Base-by-base conservation (phyloP, 1,140 invertebrate species). In the Diabrotica virgifera region DNA sequence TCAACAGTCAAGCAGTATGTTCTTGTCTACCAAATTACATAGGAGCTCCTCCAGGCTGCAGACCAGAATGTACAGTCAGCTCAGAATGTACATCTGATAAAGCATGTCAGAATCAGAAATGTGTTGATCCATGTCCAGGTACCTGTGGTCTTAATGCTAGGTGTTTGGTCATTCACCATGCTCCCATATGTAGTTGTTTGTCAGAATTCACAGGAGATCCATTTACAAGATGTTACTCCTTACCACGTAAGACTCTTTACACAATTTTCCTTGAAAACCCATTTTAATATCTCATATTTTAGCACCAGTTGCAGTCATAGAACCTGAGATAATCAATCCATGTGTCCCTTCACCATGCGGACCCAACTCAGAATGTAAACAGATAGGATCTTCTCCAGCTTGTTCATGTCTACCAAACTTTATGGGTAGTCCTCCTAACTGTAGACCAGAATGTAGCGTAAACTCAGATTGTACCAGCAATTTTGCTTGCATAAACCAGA, bases 101-200 rank as follows among this genome's bases (percentile, higher is more conserved):
- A 77, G 83, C 85, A 10, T 91, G 89, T 71, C 80, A 83, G 54
- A 87, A 87, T 67, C 82, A 85, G 59, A 87, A 85, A 76, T 91
- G 89, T 76, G 74, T 78, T 36, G 84, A 89, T 71, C 89, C 89
- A 40, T 91, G 89, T 73, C 82, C 83, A 8, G 85, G 83, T 67
- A 80, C 82, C 37, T 89, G 87, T 72, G 87, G 86, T 4, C 65
- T 82, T 13, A 82, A 84, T 65, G 77, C 86, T 12, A 73, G 81
- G 12, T 91, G 89, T 70, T 79, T 82, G 73, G 83, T 84, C 40
- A 81, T 81, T 54, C 83, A 84, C 55, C 84, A 86, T 59, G 85
- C 82, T 71, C 84, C 86, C 14, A 81, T 85, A 36, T 87, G 86
- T 74, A 81, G 80, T 61, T 88, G 86, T 74, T 70, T 75, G 7